Evolutionary conservation across 2,113 vertebrate species (phyloP), one percentile per base, ranked within the genome.

Genomic region (Balaeniceps rex): DNA sequence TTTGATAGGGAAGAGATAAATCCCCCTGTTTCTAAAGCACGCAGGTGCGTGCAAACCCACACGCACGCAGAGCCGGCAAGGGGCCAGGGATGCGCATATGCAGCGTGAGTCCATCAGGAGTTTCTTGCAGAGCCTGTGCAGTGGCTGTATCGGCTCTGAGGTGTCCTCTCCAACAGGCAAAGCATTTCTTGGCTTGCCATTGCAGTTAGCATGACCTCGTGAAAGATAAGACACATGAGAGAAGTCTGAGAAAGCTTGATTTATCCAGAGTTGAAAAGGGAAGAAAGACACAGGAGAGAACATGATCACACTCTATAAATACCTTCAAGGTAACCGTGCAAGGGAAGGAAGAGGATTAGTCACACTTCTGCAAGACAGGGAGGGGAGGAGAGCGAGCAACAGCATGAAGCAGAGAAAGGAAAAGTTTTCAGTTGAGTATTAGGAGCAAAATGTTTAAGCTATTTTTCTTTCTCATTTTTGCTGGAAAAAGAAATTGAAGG

Each of bases 301-400:
- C 88, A 94, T 4, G 83, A 88, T 92, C 86, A 33, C 55, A 19
- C 83, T 92, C 96, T 93, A 87, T 97, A 96, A 96, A 97, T 95
- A 95, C 96, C 86, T 93, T 83, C 95, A 90, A 95, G 94, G 95
- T 94, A 94, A 52, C 65, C 19, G 88, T 31, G 81, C 61, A 70
- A 65, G 80, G 65, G 65, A 60, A 69, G 47, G 91, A 44, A 68
- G 69, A 91, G 88, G 94, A 94, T 97, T 96, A 96, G 96, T 97
- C 95, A 95, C 92, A 79, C 72, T 91, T 42, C 40, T 84, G 61
- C 49, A 54, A 65, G 40, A 49, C n/a, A 57, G 49, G 23, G 75
- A 76, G 46, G 54, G 68, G 36, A 69, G 58, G 31, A 52, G 33
- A 63, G 55, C 9, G n/a, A 89, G 65, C 83, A 92, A 12, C 69